Conservation (phyloP, 2,797 vertebrate species). For the Silurus lanzhouensis region DNA sequence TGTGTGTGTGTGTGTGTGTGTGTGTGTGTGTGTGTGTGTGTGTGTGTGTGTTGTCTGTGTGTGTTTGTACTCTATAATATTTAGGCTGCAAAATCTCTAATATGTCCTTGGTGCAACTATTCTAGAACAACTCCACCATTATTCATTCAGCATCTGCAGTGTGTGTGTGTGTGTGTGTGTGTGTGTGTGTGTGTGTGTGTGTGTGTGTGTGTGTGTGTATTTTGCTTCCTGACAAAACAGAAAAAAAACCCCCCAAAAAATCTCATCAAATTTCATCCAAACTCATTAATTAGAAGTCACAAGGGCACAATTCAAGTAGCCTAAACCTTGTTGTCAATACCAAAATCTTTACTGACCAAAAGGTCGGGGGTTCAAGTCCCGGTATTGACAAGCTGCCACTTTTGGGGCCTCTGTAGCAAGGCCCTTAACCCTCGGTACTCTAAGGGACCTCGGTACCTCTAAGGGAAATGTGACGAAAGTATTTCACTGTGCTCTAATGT, state of each 20-base stretch:
- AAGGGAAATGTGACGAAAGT: too few relatives aligned
- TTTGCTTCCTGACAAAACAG: background rate
- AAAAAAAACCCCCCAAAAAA: background rate
- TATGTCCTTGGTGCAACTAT: background rate
- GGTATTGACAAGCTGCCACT: too few relatives aligned
- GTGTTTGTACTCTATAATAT: background rate
- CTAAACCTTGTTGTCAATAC: too few relatives aligned
- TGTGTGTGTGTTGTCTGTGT: constrained; percentile 19
- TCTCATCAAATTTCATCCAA: background rate
- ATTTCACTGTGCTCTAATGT: too few relatives aligned
- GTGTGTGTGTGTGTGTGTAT: background rate
- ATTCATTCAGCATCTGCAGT: background rate
- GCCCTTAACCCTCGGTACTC: too few relatives aligned
- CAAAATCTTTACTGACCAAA: too few relatives aligned
- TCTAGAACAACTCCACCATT: background rate
- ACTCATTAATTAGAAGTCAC: background rate
- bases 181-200: background rate
- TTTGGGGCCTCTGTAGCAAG: too few relatives aligned
- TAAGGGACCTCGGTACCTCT: too few relatives aligned
- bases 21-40: constrained; percentile 1
- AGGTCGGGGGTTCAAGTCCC: too few relatives aligned
- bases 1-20: background rate
- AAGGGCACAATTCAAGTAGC: too few relatives aligned
- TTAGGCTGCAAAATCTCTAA: background rate
- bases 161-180: background rate